These are phyloP conservation scores for Strigops habroptila DNA, from an alignment of 2,113 vertebrate genomes.

Conservation along the genomic window DNA sequence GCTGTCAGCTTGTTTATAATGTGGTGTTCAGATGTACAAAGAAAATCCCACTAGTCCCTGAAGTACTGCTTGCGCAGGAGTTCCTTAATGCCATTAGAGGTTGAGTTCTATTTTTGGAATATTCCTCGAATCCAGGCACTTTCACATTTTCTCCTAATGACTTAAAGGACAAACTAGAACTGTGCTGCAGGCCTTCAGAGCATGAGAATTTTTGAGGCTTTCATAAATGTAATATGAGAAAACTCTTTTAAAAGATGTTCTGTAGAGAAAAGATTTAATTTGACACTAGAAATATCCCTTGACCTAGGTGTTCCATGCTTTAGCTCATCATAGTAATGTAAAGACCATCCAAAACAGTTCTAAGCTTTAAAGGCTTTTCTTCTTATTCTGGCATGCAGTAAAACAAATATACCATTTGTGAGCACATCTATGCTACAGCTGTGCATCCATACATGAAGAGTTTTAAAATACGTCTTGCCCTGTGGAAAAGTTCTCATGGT, in stretches of 20 bases:
- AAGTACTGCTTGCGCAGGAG: background rate
- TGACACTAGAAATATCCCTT: background rate
- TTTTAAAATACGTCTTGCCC: background rate
- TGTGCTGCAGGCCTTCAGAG: background rate
- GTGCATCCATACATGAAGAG: background rate
- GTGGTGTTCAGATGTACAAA: background rate
- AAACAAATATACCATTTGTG: background rate
- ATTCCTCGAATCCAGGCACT: background rate
- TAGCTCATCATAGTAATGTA: background rate
- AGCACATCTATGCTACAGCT: background rate
- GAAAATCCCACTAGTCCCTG: background rate
- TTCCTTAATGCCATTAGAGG: background rate
- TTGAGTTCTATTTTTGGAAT: background rate
- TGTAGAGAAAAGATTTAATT: background rate
- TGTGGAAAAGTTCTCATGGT: background rate
- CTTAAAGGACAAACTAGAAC: background rate
- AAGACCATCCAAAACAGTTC: background rate
- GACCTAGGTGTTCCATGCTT: background rate
- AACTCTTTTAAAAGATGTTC: background rate
- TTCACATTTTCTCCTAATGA: background rate
- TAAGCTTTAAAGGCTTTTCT: background rate
- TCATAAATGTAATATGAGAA: background rate
- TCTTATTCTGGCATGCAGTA: background rate
- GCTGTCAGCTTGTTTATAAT: background rate
- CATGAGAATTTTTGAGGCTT: background rate